Base-by-base conservation (phyloP, 2,113 vertebrate species). In the Sander lucioperca region DNA sequence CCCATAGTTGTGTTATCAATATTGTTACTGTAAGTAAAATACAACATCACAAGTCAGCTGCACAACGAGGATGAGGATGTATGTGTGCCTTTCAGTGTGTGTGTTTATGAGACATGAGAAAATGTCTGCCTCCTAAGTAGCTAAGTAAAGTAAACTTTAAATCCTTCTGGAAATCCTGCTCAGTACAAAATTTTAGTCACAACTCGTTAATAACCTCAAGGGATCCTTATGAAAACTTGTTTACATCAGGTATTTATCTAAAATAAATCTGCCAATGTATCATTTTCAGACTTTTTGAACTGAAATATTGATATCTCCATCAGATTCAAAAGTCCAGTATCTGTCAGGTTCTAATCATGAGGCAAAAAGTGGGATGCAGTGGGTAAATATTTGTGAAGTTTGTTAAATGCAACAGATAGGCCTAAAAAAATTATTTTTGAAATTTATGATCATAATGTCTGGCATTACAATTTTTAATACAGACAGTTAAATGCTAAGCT, bases 11-110 rank as follows among this genome's bases (percentile, higher is more conserved):
- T 16, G 3, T 56, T 27, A 47, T 48, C 54, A 62, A 51, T 67
- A n/a, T 53, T 77, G 53, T 71, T 33, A 39, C 39, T 39, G 39
- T 39, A 23, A 19, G 6, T 21, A n/a, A 59, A 75, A 76, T 58
- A 15, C 48, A 43, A 33, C 16, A 77, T 79, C 27, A 27, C 74
- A 65, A 2, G 14, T 12, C 25, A 53, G 69, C 80, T 56, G 62
- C 63, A 23, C 36, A 50, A 65, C 8, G 9, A 47, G 54, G 0
- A 8, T 15, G 56, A 83, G 30, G 15, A 59, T 56, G 15, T 10
- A 5, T 62, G 43, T 47, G 68, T 62, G 57, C 50, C 43, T 12
- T 57, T 27, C 27, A 36, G 54, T 25, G 54, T 48, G 59, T 74
- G 43, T 61, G 63, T 63, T 23, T 16, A 48, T 47, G n/a, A 47